Percentiles rank a stretch among this genome's conserved stretches.
These are phyloP conservation scores for Drosophila athabasca DNA, from an alignment of 1,140 invertebrate species.

Conservation along the genomic window DNA sequence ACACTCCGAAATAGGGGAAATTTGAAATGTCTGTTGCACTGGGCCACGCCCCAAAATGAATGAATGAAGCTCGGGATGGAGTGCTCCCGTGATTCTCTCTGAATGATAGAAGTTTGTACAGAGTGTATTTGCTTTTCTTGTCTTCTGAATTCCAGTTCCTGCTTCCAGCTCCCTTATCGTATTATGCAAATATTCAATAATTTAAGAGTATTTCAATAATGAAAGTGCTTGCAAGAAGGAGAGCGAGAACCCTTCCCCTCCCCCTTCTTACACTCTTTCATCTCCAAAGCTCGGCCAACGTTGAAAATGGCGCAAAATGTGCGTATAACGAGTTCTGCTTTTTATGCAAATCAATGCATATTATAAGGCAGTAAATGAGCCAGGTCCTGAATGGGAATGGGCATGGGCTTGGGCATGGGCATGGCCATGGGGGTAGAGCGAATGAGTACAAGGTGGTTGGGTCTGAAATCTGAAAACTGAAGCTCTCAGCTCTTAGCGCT, in stretches of 20 bases:
- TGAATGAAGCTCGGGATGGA: too few relatives aligned
- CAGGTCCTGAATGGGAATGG: constrained; percentile 18
- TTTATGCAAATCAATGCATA: constrained; percentile 63
- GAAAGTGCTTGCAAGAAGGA: constrained; percentile 45
- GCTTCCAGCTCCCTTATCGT: constrained; percentile 26
- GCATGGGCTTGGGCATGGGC: background rate
- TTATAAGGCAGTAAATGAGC: constrained; percentile 62
- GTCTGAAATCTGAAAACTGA: too few relatives aligned
- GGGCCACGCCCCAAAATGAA: background rate
- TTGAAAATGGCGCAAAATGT: constrained; percentile 62
- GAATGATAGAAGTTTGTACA: constrained; percentile 4
- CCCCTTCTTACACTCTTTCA: background rate
- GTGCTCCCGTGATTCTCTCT: background rate
- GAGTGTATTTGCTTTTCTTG: constrained; percentile 13
- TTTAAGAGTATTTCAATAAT: constrained; percentile 62
- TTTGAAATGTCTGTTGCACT: too few relatives aligned
- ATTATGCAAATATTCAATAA: constrained; percentile 63
- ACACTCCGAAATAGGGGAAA: too few relatives aligned
- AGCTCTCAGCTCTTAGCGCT: background rate
- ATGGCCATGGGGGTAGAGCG: too few relatives aligned
- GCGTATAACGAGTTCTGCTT: constrained; percentile 66
- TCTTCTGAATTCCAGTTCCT: background rate
- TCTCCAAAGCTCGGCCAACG: constrained; percentile 30
- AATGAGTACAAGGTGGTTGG: too few relatives aligned
- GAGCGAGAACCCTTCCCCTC: background rate